phyloP scores from a whole-genome alignment of 2,113 vertebrate species.

The Ailurus styani region DNA sequence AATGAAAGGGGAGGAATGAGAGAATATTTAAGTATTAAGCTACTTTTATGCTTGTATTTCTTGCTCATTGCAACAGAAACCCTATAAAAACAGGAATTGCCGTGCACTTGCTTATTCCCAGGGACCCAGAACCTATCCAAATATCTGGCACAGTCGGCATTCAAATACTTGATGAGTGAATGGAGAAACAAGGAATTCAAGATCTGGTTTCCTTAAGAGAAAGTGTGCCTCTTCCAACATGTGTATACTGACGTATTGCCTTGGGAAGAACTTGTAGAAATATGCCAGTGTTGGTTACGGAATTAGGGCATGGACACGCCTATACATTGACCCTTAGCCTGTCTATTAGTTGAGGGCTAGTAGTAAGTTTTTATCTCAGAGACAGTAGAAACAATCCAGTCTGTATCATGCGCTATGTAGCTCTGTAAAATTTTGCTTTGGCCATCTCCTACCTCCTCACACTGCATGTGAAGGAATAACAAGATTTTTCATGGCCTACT shows the following conservation, averaged over 20 bases:
- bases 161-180: neutral
- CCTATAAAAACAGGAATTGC: neutral
- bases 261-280: neutral
- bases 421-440: neutral
- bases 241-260: neutral
- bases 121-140: neutral
- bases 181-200: neutral
- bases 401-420: neutral
- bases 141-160: neutral
- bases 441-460: neutral
- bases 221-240: neutral
- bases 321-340: neutral
- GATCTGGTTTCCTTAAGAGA: neutral
- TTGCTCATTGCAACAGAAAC: neutral
- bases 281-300: neutral
- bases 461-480: neutral
- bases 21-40: neutral
- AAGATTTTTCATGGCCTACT: neutral
- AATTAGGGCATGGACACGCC: neutral
- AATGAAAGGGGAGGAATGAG: neutral
- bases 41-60: neutral
- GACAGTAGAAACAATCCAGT: neutral
- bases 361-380: neutral
- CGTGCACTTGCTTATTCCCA: neutral
- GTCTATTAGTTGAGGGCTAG: neutral